Evolutionary conservation across 1,140 invertebrate species (phyloP).

Genomic region (Eumeta japonica): DNA sequence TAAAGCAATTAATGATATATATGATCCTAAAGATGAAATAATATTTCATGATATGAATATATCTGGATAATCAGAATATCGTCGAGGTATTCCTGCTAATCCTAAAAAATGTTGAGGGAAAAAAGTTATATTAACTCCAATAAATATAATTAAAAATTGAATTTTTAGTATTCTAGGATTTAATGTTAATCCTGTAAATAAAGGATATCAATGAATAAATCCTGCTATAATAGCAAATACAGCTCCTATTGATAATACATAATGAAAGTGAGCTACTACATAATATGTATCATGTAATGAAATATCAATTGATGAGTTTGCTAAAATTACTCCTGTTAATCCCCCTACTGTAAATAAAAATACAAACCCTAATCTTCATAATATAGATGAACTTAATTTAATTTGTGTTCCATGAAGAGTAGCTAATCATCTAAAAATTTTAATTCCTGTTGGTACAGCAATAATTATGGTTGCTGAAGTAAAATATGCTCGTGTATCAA

Average conservation of each 20-base stretch:
- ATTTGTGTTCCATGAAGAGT: constrained; percentile 58
- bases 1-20: constrained; percentile 58
- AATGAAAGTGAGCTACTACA: constrained; percentile 76
- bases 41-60: constrained; percentile 64
- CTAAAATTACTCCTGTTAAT: constrained; percentile 65
- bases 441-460: constrained; percentile 65
- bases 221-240: constrained; percentile 71
- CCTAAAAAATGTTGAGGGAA: constrained; percentile 77
- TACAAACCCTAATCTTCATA: constrained; percentile 70
- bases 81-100: constrained; percentile 70
- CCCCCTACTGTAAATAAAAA: constrained; percentile 68
- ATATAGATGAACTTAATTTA: constrained; percentile 53
- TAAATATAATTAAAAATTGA: constrained; percentile 64
- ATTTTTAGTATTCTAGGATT: constrained; percentile 60
- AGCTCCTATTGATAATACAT: constrained; percentile 65
- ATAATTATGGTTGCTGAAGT: constrained; percentile 74
- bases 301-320: constrained; percentile 71
- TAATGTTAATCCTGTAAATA: constrained; percentile 62
- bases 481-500: constrained; percentile 73
- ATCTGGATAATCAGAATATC: constrained; percentile 72
- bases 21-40: constrained; percentile 63
- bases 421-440: constrained; percentile 68
- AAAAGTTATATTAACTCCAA: constrained; percentile 73
- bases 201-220: constrained; percentile 65
- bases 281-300: constrained; percentile 74